Conservation (phyloP, 2,113 vertebrate genomes). For the Xenopus borealis region DNA sequence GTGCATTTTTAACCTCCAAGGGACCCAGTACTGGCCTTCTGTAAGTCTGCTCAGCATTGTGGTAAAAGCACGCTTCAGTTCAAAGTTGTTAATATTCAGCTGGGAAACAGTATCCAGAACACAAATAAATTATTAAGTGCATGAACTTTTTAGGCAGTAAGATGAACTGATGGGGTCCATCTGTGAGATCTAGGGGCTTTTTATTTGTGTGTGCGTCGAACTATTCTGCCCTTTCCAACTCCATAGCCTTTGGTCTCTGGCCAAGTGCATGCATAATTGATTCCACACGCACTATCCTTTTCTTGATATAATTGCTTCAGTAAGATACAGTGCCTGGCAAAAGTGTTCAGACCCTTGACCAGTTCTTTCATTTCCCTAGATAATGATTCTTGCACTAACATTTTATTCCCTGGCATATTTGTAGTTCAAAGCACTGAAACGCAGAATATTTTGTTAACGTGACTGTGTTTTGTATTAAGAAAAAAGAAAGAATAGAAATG, state of each 20-base stretch:
- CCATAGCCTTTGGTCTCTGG: conserved; percentile 90
- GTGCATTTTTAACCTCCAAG: conserved; percentile 69
- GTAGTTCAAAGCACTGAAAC: no score
- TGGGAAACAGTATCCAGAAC: conserved; percentile 98
- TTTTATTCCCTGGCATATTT: no score
- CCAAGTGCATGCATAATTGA: conserved; percentile 99
- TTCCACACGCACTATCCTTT: conserved; percentile 94
- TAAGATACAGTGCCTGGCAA: conserved; percentile 72
- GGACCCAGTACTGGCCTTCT: conserved; percentile 75
- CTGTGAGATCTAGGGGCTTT: conserved; percentile 87
- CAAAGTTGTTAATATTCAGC: conserved; percentile 99
- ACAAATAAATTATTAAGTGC: conserved; percentile 99
- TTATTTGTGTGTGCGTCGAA: conserved; percentile 71
- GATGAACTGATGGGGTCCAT: conserved; percentile 99
- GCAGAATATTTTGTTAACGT: no score
- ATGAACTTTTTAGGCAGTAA: conserved; percentile 99
- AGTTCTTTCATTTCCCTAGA: no score
- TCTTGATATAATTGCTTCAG: conserved; percentile 99
- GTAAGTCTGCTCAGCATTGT: conserved; percentile 77
- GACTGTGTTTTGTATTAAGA: no score
- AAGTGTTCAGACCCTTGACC: no score
- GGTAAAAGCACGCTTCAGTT: conserved; percentile 89
- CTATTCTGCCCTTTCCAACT: conserved; percentile 85
- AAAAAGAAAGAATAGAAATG: no score
- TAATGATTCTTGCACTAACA: no score